These are phyloP conservation scores for Leuciscus waleckii DNA, from an alignment of 2,797 vertebrate genomes.

Conservation along the genomic window DNA sequence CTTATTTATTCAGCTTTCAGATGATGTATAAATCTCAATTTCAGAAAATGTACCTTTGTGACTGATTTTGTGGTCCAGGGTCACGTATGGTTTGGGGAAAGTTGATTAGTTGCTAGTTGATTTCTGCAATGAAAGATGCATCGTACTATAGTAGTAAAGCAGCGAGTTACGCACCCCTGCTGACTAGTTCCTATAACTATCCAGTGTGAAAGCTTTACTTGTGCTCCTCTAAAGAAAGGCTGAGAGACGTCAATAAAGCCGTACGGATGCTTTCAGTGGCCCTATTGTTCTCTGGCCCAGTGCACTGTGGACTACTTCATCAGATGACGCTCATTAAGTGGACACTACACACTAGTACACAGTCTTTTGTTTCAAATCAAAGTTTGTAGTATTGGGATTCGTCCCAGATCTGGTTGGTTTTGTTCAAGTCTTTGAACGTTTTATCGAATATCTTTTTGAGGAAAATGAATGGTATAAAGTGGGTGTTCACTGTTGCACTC, in stretches of 20 bases:
- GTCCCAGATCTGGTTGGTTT: not conserved
- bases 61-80: no score
- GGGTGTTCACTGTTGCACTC: not conserved
- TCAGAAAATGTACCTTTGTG: no score
- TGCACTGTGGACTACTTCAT: constrained; percentile 31
- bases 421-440: not conserved
- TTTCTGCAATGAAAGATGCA: no score
- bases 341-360: not conserved
- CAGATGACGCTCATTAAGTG: constrained; percentile 41
- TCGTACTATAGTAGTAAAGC: no score
- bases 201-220: not conserved
- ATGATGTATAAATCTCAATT: no score
- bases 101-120: no score
- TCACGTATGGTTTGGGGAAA: no score
- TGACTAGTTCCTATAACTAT: no score
- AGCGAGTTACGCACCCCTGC: no score
- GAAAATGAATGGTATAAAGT: not conserved
- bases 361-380: not conserved
- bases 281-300: constrained; percentile 49
- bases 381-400: not conserved
- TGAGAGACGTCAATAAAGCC: constrained; percentile 30
- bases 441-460: not conserved
- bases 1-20: no score
- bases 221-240: constrained; percentile 33
- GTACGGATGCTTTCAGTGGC: constrained; percentile 47